Base-by-base conservation (phyloP, 2,888 invertebrate species). In the Mongoloraphidia duomilia region DNA sequence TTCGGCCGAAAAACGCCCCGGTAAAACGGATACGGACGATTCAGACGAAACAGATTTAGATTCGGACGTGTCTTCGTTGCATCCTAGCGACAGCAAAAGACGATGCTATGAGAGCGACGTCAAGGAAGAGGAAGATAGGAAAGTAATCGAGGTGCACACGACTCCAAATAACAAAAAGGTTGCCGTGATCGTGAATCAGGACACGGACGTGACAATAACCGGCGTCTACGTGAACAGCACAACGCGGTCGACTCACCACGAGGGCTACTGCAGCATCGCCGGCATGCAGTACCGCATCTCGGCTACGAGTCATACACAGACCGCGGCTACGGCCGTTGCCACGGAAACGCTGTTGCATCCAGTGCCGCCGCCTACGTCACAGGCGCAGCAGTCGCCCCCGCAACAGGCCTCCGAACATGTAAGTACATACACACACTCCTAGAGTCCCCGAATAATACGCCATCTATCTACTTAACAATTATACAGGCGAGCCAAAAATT, bases 261-360 rank as follows among this genome's bases (percentile, higher is more conserved):
- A 84, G 65, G 86, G 87, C 34, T 89, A 82, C 63, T 89, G 89
- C 65, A 88, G 86, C 57, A 88, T 84, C 56, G 80, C 82, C 34
- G 83, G 83, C 43, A 81, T 89, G 85, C 87, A 89, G 69, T 89
- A 90, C 65, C 79, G 88, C 55, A 89, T 89, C 57, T 87, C 87
- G 55, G 86, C 88, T 44, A 89, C 88, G 46, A 89, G 88, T 63
- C 84, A 84, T 65, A 85, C 85, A 50, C 84, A 84, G 66, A 89
- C 89, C 10, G 88, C 88, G 57, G 85, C 89, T 46, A 85, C 88
- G 44, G 81, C 88, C 33, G 81, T 88, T 55, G 75, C 80, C 64
- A 72, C 72, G 68, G 79, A 79, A 66, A 74, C 69, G 13, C 57
- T 65, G 38, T 56, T 69, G 55, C 69, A 68, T 54, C 60, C 63